Percentiles rank a stretch among this genome's conserved stretches.
Evolutionary conservation across 1,140 invertebrate genomes (phyloP).

Genomic region (Aradophagus sp.): DNA sequence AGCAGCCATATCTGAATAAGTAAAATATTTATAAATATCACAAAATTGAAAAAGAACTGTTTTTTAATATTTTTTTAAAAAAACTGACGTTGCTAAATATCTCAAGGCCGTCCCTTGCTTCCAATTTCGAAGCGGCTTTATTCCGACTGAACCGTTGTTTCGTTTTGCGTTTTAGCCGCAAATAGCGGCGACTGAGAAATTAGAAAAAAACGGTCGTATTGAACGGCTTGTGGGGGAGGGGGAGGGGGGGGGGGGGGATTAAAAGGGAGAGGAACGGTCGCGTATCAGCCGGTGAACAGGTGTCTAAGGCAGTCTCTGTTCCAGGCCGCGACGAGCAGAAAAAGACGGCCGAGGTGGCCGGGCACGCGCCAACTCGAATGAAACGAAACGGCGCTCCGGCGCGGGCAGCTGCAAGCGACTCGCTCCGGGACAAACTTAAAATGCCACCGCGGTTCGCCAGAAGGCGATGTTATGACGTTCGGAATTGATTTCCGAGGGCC

Average conservation of each 20-base stretch:
- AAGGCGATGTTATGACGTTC: slow-evolving; percentile 60
- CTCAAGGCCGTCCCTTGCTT: too few species aligned
- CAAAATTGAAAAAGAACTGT: too few species aligned
- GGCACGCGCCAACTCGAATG: slow-evolving; percentile 71
- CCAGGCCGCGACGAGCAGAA: slow-evolving; percentile 48
- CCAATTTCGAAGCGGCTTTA: too few species aligned
- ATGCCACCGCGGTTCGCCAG: slow-evolving; percentile 63
- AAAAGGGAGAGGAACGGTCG: slow-evolving; percentile 53
- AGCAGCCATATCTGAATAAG: too few species aligned
- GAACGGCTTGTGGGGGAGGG: neutral
- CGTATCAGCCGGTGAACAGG: slow-evolving; percentile 73
- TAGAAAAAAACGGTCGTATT: neutral
- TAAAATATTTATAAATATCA: too few species aligned
- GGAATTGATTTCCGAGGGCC: slow-evolving; percentile 42
- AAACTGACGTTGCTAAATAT: too few species aligned
- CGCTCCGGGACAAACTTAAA: slow-evolving; percentile 63
- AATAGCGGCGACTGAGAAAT: too few species aligned
- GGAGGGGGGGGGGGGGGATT: slow-evolving; percentile 8
- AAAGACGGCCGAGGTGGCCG: slow-evolving; percentile 52
- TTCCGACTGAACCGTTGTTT: too few species aligned
- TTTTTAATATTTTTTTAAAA: too few species aligned
- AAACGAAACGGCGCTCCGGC: slow-evolving; percentile 62
- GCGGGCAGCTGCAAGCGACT: slow-evolving; percentile 61
- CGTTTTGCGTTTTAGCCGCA: too few species aligned
- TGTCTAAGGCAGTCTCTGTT: slow-evolving; percentile 62